Conservation (phyloP, 2,113 vertebrate genomes). For the Ptilonorhynchus violaceus region DNA sequence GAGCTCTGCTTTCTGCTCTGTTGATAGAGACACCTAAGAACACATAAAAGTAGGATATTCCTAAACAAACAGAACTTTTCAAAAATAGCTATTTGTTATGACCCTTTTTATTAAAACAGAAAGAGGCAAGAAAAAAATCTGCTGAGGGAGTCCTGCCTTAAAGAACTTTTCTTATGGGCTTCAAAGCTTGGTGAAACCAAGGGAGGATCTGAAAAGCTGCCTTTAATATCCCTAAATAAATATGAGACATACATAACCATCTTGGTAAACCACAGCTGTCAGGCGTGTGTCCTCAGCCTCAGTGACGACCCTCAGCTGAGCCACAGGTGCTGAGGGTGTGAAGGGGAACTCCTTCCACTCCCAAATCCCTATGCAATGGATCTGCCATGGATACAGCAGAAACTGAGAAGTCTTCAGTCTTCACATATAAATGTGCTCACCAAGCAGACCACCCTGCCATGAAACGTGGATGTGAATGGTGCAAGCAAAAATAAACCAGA, state of each 20-base stretch:
- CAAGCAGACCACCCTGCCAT: rapidly evolving
- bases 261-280: background rate
- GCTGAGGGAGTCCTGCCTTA: background rate
- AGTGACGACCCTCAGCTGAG: background rate
- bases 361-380: background rate
- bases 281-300: background rate
- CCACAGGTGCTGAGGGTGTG: background rate
- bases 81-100: background rate
- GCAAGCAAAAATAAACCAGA: background rate
- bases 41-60: background rate
- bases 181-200: background rate
- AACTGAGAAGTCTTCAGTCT: background rate
- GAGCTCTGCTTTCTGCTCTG: background rate
- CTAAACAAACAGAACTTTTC: background rate
- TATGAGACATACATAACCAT: background rate
- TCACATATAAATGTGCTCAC: rapidly evolving
- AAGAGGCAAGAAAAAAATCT: background rate
- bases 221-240: background rate
- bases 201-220: background rate
- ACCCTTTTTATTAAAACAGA: background rate
- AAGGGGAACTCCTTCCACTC: background rate
- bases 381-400: background rate
- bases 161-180: background rate
- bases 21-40: background rate
- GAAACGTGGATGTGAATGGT: background rate